Percentiles rank a stretch among this genome's conserved stretches.
phyloP scores from a whole-genome alignment of 64 coral and sea anemone genomes.

The Orbicella faveolata region DNA sequence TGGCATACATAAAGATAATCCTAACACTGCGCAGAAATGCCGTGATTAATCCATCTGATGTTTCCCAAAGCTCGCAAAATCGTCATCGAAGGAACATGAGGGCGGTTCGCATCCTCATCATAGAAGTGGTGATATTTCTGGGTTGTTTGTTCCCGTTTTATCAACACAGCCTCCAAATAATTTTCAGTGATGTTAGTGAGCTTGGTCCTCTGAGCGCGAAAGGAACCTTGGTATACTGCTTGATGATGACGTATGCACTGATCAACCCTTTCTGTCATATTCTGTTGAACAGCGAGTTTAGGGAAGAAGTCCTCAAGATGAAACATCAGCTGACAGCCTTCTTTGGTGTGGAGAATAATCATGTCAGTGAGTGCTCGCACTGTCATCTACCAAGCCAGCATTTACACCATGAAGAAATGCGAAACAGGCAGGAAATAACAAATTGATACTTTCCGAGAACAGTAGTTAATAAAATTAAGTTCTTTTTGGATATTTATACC shows the following conservation, averaged over 20 bases:
- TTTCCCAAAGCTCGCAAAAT: constrained; percentile 21
- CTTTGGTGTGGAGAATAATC: background rate
- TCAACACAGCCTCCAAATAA: background rate
- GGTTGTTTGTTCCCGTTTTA: constrained; percentile 30
- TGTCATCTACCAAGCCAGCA: background rate
- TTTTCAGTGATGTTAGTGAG: too few species aligned
- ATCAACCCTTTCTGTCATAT: constrained; percentile 54
- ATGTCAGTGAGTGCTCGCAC: background rate
- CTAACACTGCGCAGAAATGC: constrained; percentile 45
- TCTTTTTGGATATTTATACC: too few species aligned
- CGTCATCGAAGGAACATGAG: constrained; percentile 35
- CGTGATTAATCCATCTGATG: background rate
- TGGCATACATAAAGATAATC: constrained; percentile 21
- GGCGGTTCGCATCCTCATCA: constrained; percentile 49
- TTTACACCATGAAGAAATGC: background rate
- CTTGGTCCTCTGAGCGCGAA: background rate
- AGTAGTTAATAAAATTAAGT: background rate
- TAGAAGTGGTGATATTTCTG: constrained; percentile 12
- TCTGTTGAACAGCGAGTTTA: constrained; percentile 45
- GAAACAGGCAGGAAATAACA: background rate
- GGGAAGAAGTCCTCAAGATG: constrained; percentile 23
- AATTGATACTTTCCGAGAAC: background rate
- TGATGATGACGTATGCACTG: constrained; percentile 29
- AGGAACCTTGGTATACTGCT: background rate
- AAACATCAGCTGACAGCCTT: background rate